These are phyloP conservation scores for Hippocampus barbouri DNA, from an alignment of 2,113 vertebrate species.

Conservation along the genomic window DNA sequence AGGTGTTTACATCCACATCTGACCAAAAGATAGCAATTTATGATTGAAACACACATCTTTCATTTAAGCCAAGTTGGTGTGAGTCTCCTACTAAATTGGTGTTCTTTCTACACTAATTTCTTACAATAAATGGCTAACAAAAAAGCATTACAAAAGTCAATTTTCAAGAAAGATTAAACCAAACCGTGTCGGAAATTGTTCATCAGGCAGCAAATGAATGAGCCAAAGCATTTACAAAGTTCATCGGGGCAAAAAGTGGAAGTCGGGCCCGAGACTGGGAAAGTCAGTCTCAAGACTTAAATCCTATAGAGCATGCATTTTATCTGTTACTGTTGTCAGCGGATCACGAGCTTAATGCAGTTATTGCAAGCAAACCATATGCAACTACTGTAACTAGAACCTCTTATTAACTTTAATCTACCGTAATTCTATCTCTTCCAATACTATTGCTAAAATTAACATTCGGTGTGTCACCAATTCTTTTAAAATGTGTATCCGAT, in stretches of 20 bases:
- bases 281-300: neutral
- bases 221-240: neutral
- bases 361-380: neutral
- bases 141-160: too few relatives aligned
- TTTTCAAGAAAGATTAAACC: neutral
- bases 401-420: neutral
- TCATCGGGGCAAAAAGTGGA: neutral
- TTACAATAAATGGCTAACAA: too few relatives aligned
- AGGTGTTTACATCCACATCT: too few relatives aligned
- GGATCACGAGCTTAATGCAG: neutral
- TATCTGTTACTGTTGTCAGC: neutral
- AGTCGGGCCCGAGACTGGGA: neutral
- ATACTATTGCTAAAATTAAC: neutral
- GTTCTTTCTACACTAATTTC: too few relatives aligned
- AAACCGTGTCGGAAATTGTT: neutral
- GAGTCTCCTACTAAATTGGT: too few relatives aligned
- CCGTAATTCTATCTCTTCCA: neutral
- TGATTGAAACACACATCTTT: too few relatives aligned
- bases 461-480: neutral
- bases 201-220: neutral
- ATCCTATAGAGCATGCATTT: neutral
- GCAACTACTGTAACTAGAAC: neutral
- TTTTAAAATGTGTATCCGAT: neutral
- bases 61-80: too few relatives aligned
- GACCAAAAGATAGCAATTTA: too few relatives aligned